Conservation (phyloP, 1,140 invertebrate genomes). For the Pomphorhynchus laevis region DNA sequence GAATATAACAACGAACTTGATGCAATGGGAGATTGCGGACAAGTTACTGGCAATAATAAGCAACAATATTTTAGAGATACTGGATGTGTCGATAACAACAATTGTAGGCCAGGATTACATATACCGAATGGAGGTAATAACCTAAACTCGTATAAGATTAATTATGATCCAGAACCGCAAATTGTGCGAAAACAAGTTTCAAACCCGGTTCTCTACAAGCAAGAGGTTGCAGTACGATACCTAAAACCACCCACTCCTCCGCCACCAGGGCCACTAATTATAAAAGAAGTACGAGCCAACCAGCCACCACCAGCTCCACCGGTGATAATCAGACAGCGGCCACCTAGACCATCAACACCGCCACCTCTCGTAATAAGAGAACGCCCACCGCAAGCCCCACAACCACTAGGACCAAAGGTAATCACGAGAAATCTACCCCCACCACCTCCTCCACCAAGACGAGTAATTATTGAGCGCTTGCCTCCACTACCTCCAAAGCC, state of each 20-base stretch:
- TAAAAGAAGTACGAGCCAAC: background rate
- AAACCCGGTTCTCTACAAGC: constrained; percentile 6
- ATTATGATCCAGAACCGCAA: constrained; percentile 6
- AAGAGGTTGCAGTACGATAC: constrained; percentile 8
- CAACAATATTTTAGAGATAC: too few species aligned
- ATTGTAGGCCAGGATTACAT: too few species aligned
- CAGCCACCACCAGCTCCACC: constrained; percentile 5
- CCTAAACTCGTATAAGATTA: constrained; percentile 9
- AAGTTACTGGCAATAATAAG: too few species aligned
- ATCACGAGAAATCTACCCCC: constrained; percentile 1
- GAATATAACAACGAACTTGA: too few species aligned
- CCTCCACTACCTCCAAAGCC: constrained; percentile 8
- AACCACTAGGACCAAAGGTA: background rate
- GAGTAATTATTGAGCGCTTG: constrained; percentile 8
- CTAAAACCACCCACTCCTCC: constrained; percentile 9
- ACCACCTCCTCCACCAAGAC: constrained; percentile 6
- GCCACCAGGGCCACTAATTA: constrained; percentile 10
- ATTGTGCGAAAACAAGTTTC: constrained; percentile 6
- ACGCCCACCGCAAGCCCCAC: constrained; percentile 5
- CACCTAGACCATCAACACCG: background rate
- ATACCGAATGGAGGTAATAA: too few species aligned
- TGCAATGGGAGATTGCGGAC: too few species aligned
- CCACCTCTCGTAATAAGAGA: constrained; percentile 7
- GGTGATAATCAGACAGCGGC: constrained; percentile 7
- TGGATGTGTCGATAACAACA: too few species aligned